Evolutionary conservation across 2,888 invertebrate species (phyloP).

Genomic region (Scaptomyza caliginosa): DNA sequence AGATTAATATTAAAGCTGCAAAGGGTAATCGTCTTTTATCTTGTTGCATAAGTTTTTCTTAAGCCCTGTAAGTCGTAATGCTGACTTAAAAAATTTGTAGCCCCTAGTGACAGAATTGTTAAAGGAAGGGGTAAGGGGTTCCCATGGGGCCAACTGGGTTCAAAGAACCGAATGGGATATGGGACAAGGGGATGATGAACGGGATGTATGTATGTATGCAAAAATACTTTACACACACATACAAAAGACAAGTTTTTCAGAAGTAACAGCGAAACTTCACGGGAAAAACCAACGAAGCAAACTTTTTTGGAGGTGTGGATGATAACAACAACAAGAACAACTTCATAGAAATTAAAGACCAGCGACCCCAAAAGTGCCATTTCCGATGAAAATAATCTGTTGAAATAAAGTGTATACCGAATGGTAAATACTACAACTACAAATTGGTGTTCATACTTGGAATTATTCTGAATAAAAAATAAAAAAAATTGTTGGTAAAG

Average conservation of each 20-base stretch:
- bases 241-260: conserved; percentile 29
- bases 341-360: conserved; percentile 28
- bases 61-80: background rate
- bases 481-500: too few species aligned
- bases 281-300: conserved; percentile 40
- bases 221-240: conserved; percentile 35
- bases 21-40: background rate
- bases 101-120: background rate
- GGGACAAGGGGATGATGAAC: background rate
- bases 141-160: conserved; percentile 17
- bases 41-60: background rate
- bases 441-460: conserved; percentile 10
- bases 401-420: conserved; percentile 23
- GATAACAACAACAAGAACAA: background rate
- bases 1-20: background rate
- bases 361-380: conserved; percentile 42
- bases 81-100: conserved; percentile 1
- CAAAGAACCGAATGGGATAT: conserved; percentile 17
- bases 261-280: conserved; percentile 13
- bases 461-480: background rate
- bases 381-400: conserved; percentile 47
- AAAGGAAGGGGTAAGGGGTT: conserved; percentile 11
- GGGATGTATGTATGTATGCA: conserved; percentile 37
- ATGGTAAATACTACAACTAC: background rate
- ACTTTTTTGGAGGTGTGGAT: conserved; percentile 21